phyloP scores from a whole-genome alignment of 2,113 vertebrate species.

The Myotis yumanensis region DNA sequence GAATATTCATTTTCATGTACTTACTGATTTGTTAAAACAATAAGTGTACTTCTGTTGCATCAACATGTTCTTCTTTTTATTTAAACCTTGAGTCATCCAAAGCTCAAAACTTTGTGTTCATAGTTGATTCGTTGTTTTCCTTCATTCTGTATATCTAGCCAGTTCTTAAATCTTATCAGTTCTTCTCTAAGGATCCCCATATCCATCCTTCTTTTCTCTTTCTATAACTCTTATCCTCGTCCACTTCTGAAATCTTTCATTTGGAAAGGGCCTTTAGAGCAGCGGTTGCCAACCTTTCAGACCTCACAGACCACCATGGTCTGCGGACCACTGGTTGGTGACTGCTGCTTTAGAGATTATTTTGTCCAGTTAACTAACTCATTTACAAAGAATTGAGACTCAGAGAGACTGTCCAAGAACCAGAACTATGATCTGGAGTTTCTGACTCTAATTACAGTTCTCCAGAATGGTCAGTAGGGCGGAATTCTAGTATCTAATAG shows the following conservation, averaged over 20 bases:
- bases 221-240: neutral
- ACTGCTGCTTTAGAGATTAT: neutral
- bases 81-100: conserved; percentile 37
- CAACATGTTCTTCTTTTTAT: neutral
- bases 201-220: neutral
- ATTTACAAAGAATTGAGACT: conserved; percentile 8
- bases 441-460: neutral
- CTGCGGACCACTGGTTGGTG: too few relatives aligned
- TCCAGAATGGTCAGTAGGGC: neutral
- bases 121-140: conserved; percentile 46
- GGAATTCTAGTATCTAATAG: neutral
- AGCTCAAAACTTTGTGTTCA: conserved; percentile 32
- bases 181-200: conserved; percentile 18
- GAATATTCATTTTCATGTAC: conserved; percentile 24
- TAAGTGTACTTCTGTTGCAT: neutral
- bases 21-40: conserved; percentile 50
- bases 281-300: too few relatives aligned
- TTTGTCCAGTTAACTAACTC: conserved; percentile 1
- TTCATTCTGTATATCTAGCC: neutral
- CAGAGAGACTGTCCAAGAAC: neutral
- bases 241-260: neutral
- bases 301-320: too few relatives aligned
- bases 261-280: conserved; percentile 37
- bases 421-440: neutral
- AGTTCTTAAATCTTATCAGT: conserved; percentile 59